Percentiles rank a stretch among this genome's conserved stretches.
phyloP scores from a whole-genome alignment of 2,797 vertebrate genomes.

The Spinus olivaceus region DNA sequence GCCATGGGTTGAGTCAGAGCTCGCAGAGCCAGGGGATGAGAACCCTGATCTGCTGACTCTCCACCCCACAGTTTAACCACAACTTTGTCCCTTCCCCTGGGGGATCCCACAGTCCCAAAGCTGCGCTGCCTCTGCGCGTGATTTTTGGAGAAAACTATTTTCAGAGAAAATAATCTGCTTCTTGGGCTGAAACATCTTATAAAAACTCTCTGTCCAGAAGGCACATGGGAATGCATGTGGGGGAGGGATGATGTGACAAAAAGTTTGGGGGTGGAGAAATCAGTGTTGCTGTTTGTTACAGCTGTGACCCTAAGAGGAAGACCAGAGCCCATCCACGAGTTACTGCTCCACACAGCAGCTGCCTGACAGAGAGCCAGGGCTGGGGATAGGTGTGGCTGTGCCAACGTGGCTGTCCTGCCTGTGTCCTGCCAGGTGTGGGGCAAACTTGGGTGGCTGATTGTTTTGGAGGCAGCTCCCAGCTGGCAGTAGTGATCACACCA shows the following conservation, averaged over 20 bases:
- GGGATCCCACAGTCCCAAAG: not conserved
- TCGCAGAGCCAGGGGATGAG: not conserved
- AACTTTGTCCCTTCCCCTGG: not conserved
- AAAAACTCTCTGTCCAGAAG: not conserved
- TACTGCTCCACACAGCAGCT: not conserved
- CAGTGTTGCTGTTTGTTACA: not conserved
- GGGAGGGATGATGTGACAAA: not conserved
- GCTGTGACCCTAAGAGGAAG: not conserved
- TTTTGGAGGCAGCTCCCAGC: accelerated
- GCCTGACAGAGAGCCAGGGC: not conserved
- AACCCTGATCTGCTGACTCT: not conserved
- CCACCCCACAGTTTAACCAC: not conserved
- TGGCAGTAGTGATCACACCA: accelerated
- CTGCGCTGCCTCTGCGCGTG: accelerated
- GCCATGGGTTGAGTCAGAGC: not conserved
- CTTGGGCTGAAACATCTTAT: not conserved
- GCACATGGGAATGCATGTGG: not conserved
- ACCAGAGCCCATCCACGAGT: not conserved
- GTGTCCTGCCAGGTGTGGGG: accelerated
- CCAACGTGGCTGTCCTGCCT: not conserved
- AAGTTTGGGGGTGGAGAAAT: not conserved
- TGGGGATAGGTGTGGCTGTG: not conserved
- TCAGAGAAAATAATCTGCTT: not conserved
- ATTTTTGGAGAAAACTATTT: not conserved
- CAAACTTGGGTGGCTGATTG: not conserved